phyloP scores from a whole-genome alignment of 2,113 vertebrate species.

The Scalopus aquaticus region DNA sequence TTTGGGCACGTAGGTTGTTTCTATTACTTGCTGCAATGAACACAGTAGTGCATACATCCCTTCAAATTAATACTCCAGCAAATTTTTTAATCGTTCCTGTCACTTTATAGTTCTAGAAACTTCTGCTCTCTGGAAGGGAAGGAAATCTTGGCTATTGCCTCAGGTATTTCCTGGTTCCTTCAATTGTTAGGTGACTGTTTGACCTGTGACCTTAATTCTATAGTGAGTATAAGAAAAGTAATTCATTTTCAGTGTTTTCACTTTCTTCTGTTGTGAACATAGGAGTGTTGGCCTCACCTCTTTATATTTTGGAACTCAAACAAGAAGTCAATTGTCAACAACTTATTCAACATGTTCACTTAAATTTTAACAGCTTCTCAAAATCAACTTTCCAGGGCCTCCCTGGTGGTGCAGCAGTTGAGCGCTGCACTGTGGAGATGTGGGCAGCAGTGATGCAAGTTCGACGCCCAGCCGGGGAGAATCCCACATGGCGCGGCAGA shows the following conservation, averaged over 20 bases:
- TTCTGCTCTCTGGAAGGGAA: neutral
- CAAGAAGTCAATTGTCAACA: neutral
- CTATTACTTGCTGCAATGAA: too few relatives aligned
- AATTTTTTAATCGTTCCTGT: neutral
- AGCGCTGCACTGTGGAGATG: too few relatives aligned
- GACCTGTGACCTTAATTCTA: neutral
- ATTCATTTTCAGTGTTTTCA: neutral
- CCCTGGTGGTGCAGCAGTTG: too few relatives aligned
- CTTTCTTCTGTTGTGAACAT: neutral
- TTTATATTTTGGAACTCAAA: neutral
- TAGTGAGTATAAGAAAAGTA: neutral
- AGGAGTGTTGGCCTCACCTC: neutral
- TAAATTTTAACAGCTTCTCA: neutral
- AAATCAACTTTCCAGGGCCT: neutral
- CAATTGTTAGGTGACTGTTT: neutral
- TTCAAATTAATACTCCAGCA: too few relatives aligned
- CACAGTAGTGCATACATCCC: too few relatives aligned
- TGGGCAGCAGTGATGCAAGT: too few relatives aligned
- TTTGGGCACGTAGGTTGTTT: too few relatives aligned
- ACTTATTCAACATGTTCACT: neutral
- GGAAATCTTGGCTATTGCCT: too few relatives aligned
- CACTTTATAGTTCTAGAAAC: accelerated
- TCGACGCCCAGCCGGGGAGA: too few relatives aligned
- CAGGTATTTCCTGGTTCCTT: neutral
- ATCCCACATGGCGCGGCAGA: too few relatives aligned